Evolutionary conservation across 2,888 invertebrate species (phyloP), one percentile per base, ranked within the genome.

Genomic region (Loripinus fragilis): DNA sequence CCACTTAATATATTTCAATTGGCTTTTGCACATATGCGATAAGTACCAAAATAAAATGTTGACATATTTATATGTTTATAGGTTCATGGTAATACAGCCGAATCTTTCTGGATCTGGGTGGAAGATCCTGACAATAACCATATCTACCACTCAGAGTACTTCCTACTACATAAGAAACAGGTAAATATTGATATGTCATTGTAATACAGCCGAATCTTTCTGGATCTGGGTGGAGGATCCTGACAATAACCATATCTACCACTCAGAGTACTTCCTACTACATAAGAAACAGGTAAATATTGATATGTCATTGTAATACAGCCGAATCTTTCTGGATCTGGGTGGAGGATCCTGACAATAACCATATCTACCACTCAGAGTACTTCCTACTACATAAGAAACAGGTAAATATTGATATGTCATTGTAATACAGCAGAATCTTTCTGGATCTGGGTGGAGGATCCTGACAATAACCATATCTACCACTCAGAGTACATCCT

Each of bases 191-290:
- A 60, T 25, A 55, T 71, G 17, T 42, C 15, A 15, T 42, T 42
- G 15, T 15, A 12, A 42, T 15, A n/a, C 96, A 0, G 95, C 96
- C 0, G 98, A 99, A 93, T 96, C 97, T 0, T 99, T 98, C 94
- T 99, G 98, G 97, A 95, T 99, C 78, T 99, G 99, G 98, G 97
- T 99, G 41, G 99, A 99, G 93, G 99, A 99, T 94, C 97, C 98
- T 0, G 97, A 97, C 52, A 97, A 96, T 70, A 98, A 99, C 92
- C 96, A 96, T 86, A 98, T 99, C 93, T 98, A 99, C 93, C 99
- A 99, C 93, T 97, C 97, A 73, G 99, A 99, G 93, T 96, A 97
- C 90, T 97, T 99, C 93, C 95, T 96, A 28, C 94, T 98, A 41
- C 96, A 96, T 45, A 96, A 96, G 92, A 96, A 96, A 94, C 96